Conservation (phyloP, 1,140 invertebrate genomes). For the Galleria mellonella region DNA sequence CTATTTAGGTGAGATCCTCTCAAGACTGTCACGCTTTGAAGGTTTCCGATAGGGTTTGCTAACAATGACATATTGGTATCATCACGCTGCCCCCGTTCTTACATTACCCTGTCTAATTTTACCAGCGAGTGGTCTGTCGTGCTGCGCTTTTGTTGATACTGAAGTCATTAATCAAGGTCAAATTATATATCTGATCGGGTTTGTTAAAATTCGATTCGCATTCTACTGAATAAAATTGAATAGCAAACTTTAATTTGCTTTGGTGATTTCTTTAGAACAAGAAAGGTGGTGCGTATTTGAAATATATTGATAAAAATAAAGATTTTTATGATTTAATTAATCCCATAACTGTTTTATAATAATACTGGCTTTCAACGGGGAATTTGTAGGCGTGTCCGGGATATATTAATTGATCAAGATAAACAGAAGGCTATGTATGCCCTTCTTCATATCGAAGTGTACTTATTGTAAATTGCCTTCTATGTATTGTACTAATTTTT, state of each 20-base stretch:
- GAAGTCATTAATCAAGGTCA: constrained; percentile 57
- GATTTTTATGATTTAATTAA: too few species aligned
- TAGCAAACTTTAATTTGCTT: background rate
- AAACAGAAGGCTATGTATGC: too few species aligned
- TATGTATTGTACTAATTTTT: too few species aligned
- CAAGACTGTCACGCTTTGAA: constrained; percentile 1
- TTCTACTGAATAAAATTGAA: constrained; percentile 16
- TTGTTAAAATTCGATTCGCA: constrained; percentile 32
- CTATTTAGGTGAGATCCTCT: too few species aligned
- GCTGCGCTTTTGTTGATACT: constrained; percentile 57
- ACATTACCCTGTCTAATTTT: constrained; percentile 39
- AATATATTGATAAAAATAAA: too few species aligned
- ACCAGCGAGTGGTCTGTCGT: constrained; percentile 44
- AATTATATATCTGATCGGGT: constrained; percentile 28
- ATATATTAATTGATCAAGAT: too few species aligned
- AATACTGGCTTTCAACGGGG: too few species aligned
- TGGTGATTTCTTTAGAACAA: background rate
- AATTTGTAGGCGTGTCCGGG: too few species aligned
- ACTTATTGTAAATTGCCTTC: too few species aligned
- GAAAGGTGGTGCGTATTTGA: constrained; percentile 16
- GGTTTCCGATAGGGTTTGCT: constrained; percentile 10
- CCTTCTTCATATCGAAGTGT: too few species aligned
- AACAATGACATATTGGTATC: constrained; percentile 28
- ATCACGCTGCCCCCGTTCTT: constrained; percentile 21
- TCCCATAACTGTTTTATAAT: too few species aligned